Conservation (phyloP, 2,797 vertebrate species). For the Lithobates sylvaticus region DNA sequence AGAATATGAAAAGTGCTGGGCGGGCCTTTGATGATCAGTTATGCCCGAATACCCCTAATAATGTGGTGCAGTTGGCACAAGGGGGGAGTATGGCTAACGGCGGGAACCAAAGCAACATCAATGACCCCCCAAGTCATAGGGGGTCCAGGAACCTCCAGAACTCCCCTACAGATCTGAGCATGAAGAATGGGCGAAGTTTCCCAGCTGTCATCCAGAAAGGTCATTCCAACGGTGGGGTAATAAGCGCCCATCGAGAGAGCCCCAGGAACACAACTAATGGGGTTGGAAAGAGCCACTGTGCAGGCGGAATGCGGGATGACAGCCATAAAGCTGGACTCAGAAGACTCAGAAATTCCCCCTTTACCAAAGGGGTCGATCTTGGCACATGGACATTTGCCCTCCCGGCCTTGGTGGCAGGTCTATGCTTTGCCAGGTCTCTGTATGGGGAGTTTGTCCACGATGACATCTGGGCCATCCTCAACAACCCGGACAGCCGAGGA, state of each 20-base stretch:
- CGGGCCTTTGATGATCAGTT: neutral
- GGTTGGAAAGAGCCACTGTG: neutral
- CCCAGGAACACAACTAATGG: conserved; percentile 27
- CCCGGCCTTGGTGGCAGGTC: conserved; percentile 78
- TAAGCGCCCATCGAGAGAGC: neutral
- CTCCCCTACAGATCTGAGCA: conserved; percentile 37
- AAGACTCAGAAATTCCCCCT: neutral
- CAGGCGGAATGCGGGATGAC: neutral
- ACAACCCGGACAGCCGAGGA: conserved; percentile 90
- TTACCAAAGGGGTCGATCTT: conserved; percentile 62
- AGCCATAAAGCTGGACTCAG: neutral
- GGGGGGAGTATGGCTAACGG: neutral
- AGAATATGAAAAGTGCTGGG: conserved; percentile 49
- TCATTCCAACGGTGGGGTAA: neutral
- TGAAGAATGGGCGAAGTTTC: conserved; percentile 27
- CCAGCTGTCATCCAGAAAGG: neutral
- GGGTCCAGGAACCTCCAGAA: neutral
- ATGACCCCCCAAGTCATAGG: neutral
- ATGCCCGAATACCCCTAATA: conserved; percentile 49
- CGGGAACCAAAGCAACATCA: neutral
- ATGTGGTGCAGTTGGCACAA: neutral
- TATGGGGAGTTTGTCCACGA: conserved; percentile 95
- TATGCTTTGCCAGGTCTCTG: conserved; percentile 89
- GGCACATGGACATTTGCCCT: conserved; percentile 47
- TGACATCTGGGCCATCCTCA: conserved; percentile 94